phyloP scores from a whole-genome alignment of 2,888 invertebrate genomes.

The Rhabditophanes sp. region DNA sequence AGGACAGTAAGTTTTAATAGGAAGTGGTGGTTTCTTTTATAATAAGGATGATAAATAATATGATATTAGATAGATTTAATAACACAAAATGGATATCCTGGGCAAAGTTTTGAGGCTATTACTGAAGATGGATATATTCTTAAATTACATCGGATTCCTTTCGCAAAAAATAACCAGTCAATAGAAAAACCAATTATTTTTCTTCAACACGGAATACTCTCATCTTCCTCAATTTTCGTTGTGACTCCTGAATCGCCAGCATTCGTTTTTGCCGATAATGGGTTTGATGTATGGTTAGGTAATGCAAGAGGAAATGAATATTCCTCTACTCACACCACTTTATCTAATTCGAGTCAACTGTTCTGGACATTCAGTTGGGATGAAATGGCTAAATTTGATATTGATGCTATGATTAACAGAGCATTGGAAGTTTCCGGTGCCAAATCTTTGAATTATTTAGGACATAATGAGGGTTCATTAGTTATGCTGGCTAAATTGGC shows the following conservation, averaged over 20 bases:
- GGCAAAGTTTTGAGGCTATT: constrained; percentile 1
- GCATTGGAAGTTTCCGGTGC: constrained; percentile 3
- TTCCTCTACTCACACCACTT: neutral
- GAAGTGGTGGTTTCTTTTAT: no score
- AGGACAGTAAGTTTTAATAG: no score
- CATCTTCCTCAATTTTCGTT: neutral
- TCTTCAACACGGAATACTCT: constrained; percentile 3
- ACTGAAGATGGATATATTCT: constrained; percentile 5
- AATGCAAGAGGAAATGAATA: constrained; percentile 3
- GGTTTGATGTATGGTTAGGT: constrained; percentile 3
- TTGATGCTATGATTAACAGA: constrained; percentile 2
- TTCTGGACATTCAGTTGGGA: constrained; percentile 5
- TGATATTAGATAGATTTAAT: neutral
- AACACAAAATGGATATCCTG: constrained; percentile 1
- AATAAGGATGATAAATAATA: no score
- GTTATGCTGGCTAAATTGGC: constrained; percentile 3
- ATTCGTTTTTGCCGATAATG: constrained; percentile 4
- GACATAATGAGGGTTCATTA: constrained; percentile 1
- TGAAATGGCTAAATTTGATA: constrained; percentile 3
- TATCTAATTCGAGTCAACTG: neutral
- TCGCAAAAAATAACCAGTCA: neutral
- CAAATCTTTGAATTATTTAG: neutral
- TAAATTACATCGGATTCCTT: constrained; percentile 1
- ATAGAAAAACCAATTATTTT: constrained; percentile 2
- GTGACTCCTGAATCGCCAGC: constrained; percentile 1